These are phyloP conservation scores for Papilio polyxenes DNA, from an alignment of 1,140 invertebrate species.

Conservation along the genomic window DNA sequence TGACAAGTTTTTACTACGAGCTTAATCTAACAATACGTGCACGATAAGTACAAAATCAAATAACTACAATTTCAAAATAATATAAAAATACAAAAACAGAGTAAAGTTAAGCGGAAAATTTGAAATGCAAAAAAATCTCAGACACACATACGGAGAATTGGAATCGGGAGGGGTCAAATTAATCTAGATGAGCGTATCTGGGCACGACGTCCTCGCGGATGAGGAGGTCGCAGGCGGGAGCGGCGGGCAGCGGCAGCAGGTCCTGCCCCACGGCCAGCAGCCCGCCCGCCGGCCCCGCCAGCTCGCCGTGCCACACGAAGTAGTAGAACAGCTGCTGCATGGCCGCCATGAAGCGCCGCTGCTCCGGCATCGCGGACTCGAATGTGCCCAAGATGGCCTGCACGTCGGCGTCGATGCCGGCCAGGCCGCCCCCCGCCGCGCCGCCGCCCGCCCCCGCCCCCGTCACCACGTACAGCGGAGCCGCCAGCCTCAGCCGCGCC, in stretches of 20 bases:
- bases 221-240: slow-evolving; percentile 88
- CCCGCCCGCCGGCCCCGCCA: slow-evolving; percentile 80
- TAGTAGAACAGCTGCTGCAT: slow-evolving; percentile 92
- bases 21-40: slow-evolving; percentile 40
- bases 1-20: slow-evolving; percentile 27
- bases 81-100: slow-evolving; percentile 18
- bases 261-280: slow-evolving; percentile 87
- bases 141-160: slow-evolving; percentile 42
- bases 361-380: slow-evolving; percentile 85
- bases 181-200: slow-evolving; percentile 82
- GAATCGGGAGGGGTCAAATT: slow-evolving; percentile 39
- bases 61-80: slow-evolving; percentile 36
- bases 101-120: slow-evolving; percentile 13
- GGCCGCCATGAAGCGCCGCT: slow-evolving; percentile 86
- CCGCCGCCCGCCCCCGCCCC: slow-evolving; percentile 61
- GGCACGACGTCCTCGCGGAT: slow-evolving; percentile 87
- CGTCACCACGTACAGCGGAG: slow-evolving; percentile 88
- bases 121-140: slow-evolving; percentile 40
- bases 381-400: slow-evolving; percentile 90
- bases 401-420: slow-evolving; percentile 75
- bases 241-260: slow-evolving; percentile 81
- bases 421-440: slow-evolving; percentile 49
- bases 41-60: slow-evolving; percentile 42
- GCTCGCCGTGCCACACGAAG: slow-evolving; percentile 87
- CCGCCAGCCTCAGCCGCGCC: slow-evolving; percentile 81